These are phyloP conservation scores for Berghia stephanieae DNA, from an alignment of 1,140 invertebrate species.

Conservation along the genomic window DNA sequence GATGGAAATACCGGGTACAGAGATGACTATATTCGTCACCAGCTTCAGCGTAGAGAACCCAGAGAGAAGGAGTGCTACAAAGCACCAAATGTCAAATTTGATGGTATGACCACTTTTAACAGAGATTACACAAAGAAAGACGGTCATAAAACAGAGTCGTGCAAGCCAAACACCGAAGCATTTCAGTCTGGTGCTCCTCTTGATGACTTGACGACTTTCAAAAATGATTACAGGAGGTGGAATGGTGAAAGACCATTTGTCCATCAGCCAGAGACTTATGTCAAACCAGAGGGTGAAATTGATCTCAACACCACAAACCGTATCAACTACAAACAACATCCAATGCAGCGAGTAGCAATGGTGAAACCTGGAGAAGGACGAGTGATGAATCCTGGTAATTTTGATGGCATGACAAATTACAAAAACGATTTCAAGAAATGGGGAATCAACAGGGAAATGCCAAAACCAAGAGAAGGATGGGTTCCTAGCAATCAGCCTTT, in stretches of 20 bases:
- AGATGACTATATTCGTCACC: slow-evolving; percentile 61
- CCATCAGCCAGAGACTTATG: slow-evolving; percentile 53
- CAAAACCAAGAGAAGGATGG: slow-evolving; percentile 53
- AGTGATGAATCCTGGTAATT: slow-evolving; percentile 48
- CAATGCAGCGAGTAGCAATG: slow-evolving; percentile 44
- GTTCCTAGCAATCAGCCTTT: slow-evolving; percentile 61
- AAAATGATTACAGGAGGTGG: slow-evolving; percentile 64
- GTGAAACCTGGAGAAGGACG: slow-evolving; percentile 46
- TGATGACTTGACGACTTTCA: slow-evolving; percentile 62
- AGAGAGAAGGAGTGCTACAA: slow-evolving; percentile 52
- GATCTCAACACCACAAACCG: slow-evolving; percentile 64
- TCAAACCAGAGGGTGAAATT: slow-evolving; percentile 65
- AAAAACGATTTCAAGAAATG: slow-evolving; percentile 62
- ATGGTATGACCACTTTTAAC: slow-evolving; percentile 62
- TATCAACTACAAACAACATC: slow-evolving; percentile 51
- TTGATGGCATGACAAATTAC: slow-evolving; percentile 65
- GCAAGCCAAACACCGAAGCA: slow-evolving; percentile 54
- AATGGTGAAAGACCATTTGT: slow-evolving; percentile 54
- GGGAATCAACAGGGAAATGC: slow-evolving; percentile 48
- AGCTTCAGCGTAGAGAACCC: slow-evolving; percentile 45
- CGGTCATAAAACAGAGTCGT: slow-evolving; percentile 48
- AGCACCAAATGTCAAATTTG: slow-evolving; percentile 52
- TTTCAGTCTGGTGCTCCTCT: slow-evolving; percentile 59
- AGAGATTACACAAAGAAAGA: slow-evolving; percentile 60
- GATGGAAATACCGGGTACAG: slow-evolving; percentile 63